phyloP scores from a whole-genome alignment of 2,113 vertebrate species.

The Neoarius graeffei region DNA sequence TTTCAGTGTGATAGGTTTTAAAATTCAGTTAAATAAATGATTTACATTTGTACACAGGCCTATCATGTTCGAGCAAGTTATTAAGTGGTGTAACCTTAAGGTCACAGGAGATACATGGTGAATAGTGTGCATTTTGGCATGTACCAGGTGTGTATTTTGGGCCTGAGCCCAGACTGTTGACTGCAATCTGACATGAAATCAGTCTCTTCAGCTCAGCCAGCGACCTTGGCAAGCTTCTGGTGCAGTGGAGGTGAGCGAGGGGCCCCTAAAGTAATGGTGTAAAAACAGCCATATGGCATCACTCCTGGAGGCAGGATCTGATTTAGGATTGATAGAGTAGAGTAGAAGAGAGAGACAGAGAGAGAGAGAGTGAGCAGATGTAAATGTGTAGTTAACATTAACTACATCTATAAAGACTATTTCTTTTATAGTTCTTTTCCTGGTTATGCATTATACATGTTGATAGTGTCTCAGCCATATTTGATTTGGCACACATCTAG shows the following conservation, averaged over 20 bases:
- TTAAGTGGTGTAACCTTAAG: slow-evolving; percentile 22
- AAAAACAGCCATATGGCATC: slow-evolving; percentile 69
- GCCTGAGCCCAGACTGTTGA: slow-evolving; percentile 51
- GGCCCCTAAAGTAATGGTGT: slow-evolving; percentile 44
- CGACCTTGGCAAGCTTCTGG: slow-evolving; percentile 40
- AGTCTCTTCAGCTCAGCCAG: slow-evolving; percentile 55
- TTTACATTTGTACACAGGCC: slow-evolving; percentile 17
- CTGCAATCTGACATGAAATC: slow-evolving; percentile 52
- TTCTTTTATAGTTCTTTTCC: neutral
- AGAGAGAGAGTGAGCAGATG: neutral
- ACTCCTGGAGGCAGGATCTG: slow-evolving; percentile 61
- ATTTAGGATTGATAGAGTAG: slow-evolving; percentile 57
- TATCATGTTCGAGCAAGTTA: slow-evolving; percentile 13
- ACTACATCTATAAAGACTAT: neutral
- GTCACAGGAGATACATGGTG: slow-evolving; percentile 29
- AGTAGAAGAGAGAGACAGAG: neutral
- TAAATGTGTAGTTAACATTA: neutral
- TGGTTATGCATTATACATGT: neutral
- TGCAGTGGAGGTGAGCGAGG: slow-evolving; percentile 23
- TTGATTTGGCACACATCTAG: neutral
- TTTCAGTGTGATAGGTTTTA: neutral
- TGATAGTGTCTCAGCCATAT: neutral
- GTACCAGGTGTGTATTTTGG: slow-evolving; percentile 62
- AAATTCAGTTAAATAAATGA: slow-evolving; percentile 1
- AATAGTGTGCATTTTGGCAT: slow-evolving; percentile 56